Percentiles rank a stretch among this genome's conserved stretches.
phyloP scores from a whole-genome alignment of 2,797 vertebrate species.

The Zonotrichia albicollis region DNA sequence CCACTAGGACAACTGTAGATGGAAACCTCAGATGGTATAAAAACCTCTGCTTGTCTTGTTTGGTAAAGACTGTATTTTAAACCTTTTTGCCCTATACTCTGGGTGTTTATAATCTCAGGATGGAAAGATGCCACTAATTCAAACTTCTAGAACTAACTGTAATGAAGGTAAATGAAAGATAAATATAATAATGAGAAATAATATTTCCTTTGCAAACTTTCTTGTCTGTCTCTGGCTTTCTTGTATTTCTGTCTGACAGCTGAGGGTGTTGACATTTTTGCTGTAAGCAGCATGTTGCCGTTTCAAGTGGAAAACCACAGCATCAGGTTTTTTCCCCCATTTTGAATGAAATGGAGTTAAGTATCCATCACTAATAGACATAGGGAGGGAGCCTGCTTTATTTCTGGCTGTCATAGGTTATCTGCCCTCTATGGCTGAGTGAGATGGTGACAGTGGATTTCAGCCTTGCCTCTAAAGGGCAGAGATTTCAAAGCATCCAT shows the following conservation, averaged over 20 bases:
- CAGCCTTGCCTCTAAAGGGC: not conserved
- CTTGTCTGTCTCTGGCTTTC: not conserved
- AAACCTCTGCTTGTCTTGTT: not conserved
- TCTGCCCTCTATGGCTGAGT: not conserved
- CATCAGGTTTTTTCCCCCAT: not conserved
- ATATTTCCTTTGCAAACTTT: not conserved
- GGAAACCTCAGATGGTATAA: not conserved
- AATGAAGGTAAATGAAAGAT: not conserved
- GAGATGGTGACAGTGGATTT: not conserved
- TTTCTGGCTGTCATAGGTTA: conserved; percentile 17
- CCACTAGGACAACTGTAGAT: not conserved
- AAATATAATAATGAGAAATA: not conserved
- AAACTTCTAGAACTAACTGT: not conserved
- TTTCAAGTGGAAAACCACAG: conserved; percentile 19
- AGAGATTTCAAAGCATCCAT: not conserved
- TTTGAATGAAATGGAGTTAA: conserved; percentile 29
- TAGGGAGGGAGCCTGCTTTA: not conserved
- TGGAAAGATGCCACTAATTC: not conserved
- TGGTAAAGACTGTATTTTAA: not conserved
- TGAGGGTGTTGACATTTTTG: not conserved
- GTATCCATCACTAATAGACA: not conserved
- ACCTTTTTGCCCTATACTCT: not conserved
- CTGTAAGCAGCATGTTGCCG: not conserved
- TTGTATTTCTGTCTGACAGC: not conserved
- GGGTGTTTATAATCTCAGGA: not conserved